These are phyloP conservation scores for Pithys albifrons DNA, from an alignment of 2,113 vertebrate species.

Conservation along the genomic window DNA sequence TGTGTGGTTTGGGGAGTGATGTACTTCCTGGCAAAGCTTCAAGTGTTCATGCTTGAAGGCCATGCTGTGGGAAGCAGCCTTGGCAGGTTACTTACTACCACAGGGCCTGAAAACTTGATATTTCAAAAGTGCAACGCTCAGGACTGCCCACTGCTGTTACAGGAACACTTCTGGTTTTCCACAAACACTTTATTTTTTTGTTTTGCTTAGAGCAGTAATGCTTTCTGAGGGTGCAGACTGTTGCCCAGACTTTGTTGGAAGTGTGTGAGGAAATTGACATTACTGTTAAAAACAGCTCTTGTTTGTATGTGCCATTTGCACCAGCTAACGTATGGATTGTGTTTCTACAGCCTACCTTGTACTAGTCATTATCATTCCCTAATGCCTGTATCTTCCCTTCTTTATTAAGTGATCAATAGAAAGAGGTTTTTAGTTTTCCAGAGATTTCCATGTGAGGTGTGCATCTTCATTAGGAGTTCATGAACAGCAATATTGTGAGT, in stretches of 20 bases:
- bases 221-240: neutral
- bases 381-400: neutral
- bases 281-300: neutral
- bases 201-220: neutral
- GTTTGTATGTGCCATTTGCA: neutral
- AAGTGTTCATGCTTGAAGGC: neutral
- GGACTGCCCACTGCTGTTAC: neutral
- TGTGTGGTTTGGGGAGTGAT: neutral
- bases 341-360: neutral
- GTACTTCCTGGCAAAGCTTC: neutral
- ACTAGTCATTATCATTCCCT: neutral
- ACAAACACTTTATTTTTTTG: neutral
- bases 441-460: neutral
- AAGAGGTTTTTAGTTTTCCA: neutral
- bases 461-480: neutral
- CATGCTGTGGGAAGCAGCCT: neutral
- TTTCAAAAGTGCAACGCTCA: neutral
- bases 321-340: accelerated
- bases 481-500: neutral
- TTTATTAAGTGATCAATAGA: neutral
- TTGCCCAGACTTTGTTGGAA: neutral
- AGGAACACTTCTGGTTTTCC: neutral
- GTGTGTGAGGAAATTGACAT: neutral
- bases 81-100: neutral
- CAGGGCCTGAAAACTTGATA: neutral